Conservation (phyloP, 2,888 invertebrate species). For the Zygaena filipendulae region DNA sequence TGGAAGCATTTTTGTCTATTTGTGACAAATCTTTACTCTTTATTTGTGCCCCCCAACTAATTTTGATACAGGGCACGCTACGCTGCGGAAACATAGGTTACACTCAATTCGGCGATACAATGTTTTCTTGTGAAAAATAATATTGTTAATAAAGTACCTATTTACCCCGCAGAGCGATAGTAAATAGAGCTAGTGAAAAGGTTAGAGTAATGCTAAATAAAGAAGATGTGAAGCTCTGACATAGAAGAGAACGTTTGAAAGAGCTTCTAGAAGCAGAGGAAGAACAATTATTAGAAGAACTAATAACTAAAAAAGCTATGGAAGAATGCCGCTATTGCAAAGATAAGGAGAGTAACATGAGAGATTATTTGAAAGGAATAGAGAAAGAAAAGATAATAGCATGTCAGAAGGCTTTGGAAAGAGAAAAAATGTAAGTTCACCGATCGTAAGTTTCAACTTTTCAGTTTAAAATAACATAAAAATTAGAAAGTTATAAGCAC, state of each 20-base stretch:
- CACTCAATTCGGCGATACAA: too few species aligned
- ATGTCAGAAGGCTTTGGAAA: slow-evolving; percentile 48
- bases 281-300: slow-evolving; percentile 29
- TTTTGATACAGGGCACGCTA: too few species aligned
- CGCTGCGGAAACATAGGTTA: too few species aligned
- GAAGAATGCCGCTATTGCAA: slow-evolving; percentile 38
- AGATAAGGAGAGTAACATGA: slow-evolving; percentile 29
- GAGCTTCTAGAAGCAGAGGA: slow-evolving; percentile 37
- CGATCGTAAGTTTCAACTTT: too few species aligned
- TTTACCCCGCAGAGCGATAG: slow-evolving; percentile 41
- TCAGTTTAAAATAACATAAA: not conserved
- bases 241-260: slow-evolving; percentile 37
- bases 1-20: too few species aligned
- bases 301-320: slow-evolving; percentile 27
- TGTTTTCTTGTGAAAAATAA: too few species aligned
- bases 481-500: too few species aligned
- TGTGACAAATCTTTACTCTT: too few species aligned
- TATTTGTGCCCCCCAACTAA: too few species aligned
- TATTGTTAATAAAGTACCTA: too few species aligned
- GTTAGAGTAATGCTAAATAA: slow-evolving; percentile 34
- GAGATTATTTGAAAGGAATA: slow-evolving; percentile 33
- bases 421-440: slow-evolving; percentile 46
- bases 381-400: slow-evolving; percentile 40
- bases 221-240: slow-evolving; percentile 49
- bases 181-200: slow-evolving; percentile 43